Percentiles rank a stretch among this genome's conserved stretches.
phyloP scores from a whole-genome alignment of 1,140 invertebrate species.

The Periplaneta americana region DNA sequence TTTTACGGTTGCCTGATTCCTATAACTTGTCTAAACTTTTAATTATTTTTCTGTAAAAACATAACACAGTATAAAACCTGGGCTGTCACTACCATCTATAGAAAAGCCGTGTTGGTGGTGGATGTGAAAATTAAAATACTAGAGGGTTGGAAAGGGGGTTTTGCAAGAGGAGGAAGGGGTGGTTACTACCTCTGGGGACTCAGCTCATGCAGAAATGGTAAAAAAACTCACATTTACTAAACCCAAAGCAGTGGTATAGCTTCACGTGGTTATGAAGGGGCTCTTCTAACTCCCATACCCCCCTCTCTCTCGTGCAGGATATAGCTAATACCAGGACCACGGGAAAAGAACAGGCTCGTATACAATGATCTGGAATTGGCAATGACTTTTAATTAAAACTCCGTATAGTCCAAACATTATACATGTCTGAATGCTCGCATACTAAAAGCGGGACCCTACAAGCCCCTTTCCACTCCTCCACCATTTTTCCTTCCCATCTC shows the following conservation, averaged over 20 bases:
- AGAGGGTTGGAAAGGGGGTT: not conserved
- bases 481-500: not conserved
- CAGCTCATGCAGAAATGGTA: not conserved
- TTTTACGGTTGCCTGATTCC: not conserved
- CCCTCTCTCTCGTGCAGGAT: not conserved
- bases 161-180: not conserved
- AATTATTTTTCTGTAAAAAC: not conserved
- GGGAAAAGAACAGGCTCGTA: not conserved
- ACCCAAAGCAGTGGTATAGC: not conserved
- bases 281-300: not conserved
- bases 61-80: not conserved
- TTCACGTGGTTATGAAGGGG: not conserved
- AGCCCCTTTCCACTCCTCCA: not conserved
- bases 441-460: not conserved
- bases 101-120: not conserved
- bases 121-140: not conserved
- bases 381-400: slow-evolving; percentile 18
- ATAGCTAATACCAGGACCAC: not conserved
- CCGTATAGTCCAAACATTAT: slow-evolving; percentile 10
- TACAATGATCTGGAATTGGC: slow-evolving; percentile 16
- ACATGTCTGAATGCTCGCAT: slow-evolving; percentile 10
- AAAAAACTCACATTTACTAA: not conserved
- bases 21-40: not conserved
- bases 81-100: not conserved
- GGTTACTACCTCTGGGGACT: not conserved